Evolutionary conservation across 1,140 invertebrate species (phyloP), one percentile per base, ranked within the genome.

Genomic region (Platorchestia sp.): DNA sequence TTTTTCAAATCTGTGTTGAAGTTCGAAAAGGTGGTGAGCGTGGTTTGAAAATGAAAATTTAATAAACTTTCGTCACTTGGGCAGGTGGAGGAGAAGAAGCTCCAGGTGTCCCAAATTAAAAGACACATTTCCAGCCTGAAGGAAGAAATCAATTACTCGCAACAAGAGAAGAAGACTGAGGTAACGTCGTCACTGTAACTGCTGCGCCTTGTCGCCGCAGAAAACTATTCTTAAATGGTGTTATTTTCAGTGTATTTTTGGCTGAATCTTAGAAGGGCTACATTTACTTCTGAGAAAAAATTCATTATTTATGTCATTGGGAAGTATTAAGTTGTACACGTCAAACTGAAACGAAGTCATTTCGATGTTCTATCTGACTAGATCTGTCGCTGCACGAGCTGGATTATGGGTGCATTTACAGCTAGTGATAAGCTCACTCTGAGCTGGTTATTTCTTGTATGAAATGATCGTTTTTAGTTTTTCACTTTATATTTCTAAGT

Each of bases 81-180:
- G 6, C 89, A 91, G 89, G 89, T 91, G 42, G 89, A 91, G 43
- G 89, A 91, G 7, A 91, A 91, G 89, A 91, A 91, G 89, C 89
- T 91, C 10, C 19, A 91, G 42, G 42, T 42, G 42, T 43, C 89
- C 5, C 89, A 91, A 45, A 6, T 91, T 5, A 27, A 91, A 41
- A 91, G 36, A 42, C 89, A 42, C 10, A 45, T 91, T 45, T 41
- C 41, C n/a, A 91, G 89, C 42, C 22, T 45, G n/a, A 41, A 91
- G 42, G 89, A 91, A 45, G 89, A 91, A 6, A 91, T 91, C n/a
- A 43, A 42, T 36, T 91, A 44, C 89, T 91, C 89, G 3, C 89
- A 43, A 42, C 89, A 91, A 36, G 89, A 91, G 89, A 91, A 41
- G 42, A 91, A 91, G 44, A 91, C 5, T 36, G 43, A 91, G 89